Evolutionary conservation across 1,140 invertebrate species (phyloP).

Genomic region (Notospermus geniculatus): DNA sequence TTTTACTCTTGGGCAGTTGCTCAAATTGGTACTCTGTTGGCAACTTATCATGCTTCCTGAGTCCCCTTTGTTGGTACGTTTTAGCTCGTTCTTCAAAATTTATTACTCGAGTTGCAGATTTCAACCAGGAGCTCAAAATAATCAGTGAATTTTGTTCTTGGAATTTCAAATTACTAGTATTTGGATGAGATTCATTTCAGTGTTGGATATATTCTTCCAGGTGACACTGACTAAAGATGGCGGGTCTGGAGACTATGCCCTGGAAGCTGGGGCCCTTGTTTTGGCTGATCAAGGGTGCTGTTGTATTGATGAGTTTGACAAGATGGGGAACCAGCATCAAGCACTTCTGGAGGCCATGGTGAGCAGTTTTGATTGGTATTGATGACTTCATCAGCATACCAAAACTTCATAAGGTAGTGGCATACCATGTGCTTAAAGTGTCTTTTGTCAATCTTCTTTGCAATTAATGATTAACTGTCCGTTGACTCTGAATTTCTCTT

Average conservation of each 20-base stretch:
- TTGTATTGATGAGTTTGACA: conserved; percentile 95
- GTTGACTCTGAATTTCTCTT: conserved; percentile 1
- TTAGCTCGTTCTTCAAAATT: too few species aligned
- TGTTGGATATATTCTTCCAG: conserved; percentile 26
- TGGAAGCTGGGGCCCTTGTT: conserved; percentile 78
- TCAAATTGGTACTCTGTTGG: too few species aligned
- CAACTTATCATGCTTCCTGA: too few species aligned
- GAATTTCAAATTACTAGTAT: neutral
- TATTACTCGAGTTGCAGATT: neutral
- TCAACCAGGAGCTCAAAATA: neutral
- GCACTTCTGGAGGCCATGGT: conserved; percentile 86
- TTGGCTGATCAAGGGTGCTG: conserved; percentile 77
- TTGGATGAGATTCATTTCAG: conserved; percentile 7
- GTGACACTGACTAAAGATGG: conserved; percentile 72
- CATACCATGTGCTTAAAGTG: too few species aligned
- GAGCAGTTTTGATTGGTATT: neutral
- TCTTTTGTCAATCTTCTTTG: too few species aligned
- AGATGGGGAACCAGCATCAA: conserved; percentile 82
- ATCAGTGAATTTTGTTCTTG: neutral
- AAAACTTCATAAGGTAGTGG: too few species aligned
- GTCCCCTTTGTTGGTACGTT: too few species aligned
- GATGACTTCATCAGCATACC: neutral
- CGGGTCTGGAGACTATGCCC: conserved; percentile 71
- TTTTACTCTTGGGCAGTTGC: too few species aligned
- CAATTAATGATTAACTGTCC: too few species aligned